A percentile compares a stretch with the other conserved stretches of the same genome.
phyloP scores from a whole-genome alignment of 1,140 invertebrate species.

The Myzus persicae region DNA sequence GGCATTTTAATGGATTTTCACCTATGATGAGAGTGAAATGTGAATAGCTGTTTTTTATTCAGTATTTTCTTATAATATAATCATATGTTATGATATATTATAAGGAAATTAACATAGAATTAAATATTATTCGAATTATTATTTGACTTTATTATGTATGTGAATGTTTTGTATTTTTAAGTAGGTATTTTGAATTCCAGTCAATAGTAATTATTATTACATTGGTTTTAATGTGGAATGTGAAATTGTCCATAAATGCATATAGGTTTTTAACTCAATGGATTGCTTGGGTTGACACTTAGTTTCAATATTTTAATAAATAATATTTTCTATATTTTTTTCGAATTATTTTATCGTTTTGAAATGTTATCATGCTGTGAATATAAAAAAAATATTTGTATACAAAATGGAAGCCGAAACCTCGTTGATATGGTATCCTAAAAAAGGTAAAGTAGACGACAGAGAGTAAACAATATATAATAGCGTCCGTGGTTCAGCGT shows the following conservation, averaged over 20 bases:
- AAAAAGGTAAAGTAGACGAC: background rate
- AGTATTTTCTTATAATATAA: background rate
- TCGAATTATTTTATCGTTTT: background rate
- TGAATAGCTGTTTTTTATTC: background rate
- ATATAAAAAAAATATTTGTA: background rate
- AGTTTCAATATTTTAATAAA: background rate
- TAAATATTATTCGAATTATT: too few species aligned
- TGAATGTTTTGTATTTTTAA: too few species aligned
- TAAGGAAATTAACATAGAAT: background rate
- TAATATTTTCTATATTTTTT: background rate
- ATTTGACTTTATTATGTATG: background rate
- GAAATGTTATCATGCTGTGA: background rate
- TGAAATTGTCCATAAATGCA: background rate
- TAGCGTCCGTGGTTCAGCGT: background rate
- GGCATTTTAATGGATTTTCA: too few species aligned
- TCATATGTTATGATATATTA: background rate
- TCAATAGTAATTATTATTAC: background rate
- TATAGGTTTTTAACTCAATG: background rate
- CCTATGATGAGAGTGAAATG: background rate
- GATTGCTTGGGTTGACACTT: background rate
- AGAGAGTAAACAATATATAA: constrained; percentile 23
- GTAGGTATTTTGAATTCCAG: background rate
- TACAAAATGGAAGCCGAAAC: background rate
- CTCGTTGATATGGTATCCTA: background rate
- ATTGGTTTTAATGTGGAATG: background rate